These are phyloP conservation scores for Pherbina coryleti DNA, from an alignment of 2,888 invertebrate genomes.

Conservation along the genomic window DNA sequence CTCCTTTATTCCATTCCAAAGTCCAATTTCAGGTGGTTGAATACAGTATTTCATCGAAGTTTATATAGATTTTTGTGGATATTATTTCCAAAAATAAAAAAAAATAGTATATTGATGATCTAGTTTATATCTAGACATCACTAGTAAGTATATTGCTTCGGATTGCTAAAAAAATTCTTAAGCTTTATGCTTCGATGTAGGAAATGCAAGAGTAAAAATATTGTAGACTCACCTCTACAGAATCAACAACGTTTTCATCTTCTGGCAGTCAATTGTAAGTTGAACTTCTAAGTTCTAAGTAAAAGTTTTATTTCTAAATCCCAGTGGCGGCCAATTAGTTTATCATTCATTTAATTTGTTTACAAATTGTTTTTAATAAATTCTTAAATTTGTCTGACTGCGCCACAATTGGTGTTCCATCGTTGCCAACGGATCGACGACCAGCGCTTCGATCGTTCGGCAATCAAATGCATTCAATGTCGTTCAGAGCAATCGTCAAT, in stretches of 20 bases:
- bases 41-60: no score
- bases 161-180: no score
- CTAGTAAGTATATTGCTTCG: no score
- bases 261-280: background rate
- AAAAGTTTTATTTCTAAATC: background rate
- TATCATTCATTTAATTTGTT: conserved; percentile 12
- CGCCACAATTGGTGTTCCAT: background rate
- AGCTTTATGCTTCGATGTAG: no score
- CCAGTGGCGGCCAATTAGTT: conserved; percentile 17
- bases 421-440: background rate
- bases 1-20: no score
- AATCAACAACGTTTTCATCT: background rate
- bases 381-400: background rate
- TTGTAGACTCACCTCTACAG: background rate
- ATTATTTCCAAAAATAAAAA: no score
- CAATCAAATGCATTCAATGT: conserved; percentile 21
- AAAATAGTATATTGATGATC: no score
- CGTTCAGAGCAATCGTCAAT: conserved; percentile 6
- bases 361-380: conserved; percentile 31
- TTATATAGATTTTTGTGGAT: no score
- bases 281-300: no score
- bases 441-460: background rate
- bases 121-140: no score
- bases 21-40: no score
- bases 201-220: background rate